A percentile compares a stretch with the other conserved stretches of the same genome.
Conservation (phyloP, 53 echinoderm and acorn worm genomes). For the Echinarachnius parma region DNA sequence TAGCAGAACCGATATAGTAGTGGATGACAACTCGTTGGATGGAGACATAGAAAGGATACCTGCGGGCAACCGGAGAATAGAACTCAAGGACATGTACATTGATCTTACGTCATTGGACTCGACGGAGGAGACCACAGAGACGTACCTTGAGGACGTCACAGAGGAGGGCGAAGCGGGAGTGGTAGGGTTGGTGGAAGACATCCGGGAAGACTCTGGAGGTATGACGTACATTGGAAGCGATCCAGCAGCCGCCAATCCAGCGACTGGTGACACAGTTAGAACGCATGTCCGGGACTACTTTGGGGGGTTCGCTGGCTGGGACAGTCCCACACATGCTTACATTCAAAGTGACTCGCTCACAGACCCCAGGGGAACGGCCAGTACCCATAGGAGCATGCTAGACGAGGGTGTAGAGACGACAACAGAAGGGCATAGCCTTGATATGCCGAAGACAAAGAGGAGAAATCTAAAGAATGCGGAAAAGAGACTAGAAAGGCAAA, state of each 20-base stretch:
- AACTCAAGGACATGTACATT: too few relatives aligned
- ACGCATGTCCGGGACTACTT: conserved; percentile 20
- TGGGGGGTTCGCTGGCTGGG: conserved; percentile 16
- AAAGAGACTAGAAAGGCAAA: conserved; percentile 22
- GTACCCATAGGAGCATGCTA: too few relatives aligned
- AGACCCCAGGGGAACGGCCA: too few relatives aligned
- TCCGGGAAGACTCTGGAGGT: not conserved
- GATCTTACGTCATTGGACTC: too few relatives aligned
- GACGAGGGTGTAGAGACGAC: conserved; percentile 23
- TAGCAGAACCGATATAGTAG: too few relatives aligned
- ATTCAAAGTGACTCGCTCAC: too few relatives aligned
- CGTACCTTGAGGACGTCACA: not conserved
- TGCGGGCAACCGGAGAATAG: too few relatives aligned
- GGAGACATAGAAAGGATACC: too few relatives aligned
- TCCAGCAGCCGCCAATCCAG: too few relatives aligned
- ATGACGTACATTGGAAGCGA: not conserved
- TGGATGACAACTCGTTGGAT: too few relatives aligned
- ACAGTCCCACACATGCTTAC: too few relatives aligned
- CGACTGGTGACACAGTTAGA: not conserved
- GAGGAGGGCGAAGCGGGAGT: not conserved
- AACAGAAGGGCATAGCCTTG: too few relatives aligned
- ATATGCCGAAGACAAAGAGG: not conserved
- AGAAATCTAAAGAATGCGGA: conserved; percentile 17
- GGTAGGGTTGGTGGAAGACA: not conserved
- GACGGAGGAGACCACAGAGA: conserved; percentile 4